Conservation (phyloP, 2,888 invertebrate species). For the Sussaba pulchella region DNA sequence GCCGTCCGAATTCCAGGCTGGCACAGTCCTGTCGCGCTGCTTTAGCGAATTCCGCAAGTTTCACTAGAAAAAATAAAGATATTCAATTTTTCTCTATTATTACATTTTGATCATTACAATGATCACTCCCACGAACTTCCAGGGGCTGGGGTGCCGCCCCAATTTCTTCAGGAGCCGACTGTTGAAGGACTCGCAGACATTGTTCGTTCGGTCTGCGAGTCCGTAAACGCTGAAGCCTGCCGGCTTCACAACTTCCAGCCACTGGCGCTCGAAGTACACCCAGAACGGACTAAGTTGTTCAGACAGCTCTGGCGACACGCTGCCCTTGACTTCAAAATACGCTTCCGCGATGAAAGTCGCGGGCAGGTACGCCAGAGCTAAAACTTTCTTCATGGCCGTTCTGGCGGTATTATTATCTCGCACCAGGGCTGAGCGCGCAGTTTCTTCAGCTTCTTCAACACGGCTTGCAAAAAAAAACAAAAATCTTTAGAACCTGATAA, state of each 20-base stretch:
- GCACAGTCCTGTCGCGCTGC: too few relatives aligned
- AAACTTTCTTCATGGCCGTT: conserved; percentile 38
- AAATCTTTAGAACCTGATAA: not conserved
- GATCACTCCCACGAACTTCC: conserved; percentile 48
- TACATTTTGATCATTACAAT: too few relatives aligned
- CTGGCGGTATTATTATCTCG: not conserved
- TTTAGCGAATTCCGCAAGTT: too few relatives aligned
- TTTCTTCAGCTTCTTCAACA: not conserved
- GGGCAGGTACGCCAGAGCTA: conserved; percentile 54
- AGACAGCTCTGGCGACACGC: not conserved
- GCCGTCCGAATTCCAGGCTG: too few relatives aligned
- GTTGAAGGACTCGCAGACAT: conserved; percentile 50
- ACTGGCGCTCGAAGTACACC: conserved; percentile 45
- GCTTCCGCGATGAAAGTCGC: not conserved
- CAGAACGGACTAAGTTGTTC: too few relatives aligned
- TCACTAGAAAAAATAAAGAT: too few relatives aligned
- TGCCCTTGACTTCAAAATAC: not conserved
- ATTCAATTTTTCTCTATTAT: too few relatives aligned
- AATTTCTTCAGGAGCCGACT: conserved; percentile 32
- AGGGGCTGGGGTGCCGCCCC: conserved; percentile 48
- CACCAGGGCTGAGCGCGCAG: not conserved
- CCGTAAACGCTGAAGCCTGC: conserved; percentile 44
- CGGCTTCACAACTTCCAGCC: conserved; percentile 46
- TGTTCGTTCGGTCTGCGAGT: conserved; percentile 46
- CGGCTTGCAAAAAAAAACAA: not conserved